phyloP scores from a whole-genome alignment of 2,888 invertebrate genomes.

The Gnatocerus cornutus region DNA sequence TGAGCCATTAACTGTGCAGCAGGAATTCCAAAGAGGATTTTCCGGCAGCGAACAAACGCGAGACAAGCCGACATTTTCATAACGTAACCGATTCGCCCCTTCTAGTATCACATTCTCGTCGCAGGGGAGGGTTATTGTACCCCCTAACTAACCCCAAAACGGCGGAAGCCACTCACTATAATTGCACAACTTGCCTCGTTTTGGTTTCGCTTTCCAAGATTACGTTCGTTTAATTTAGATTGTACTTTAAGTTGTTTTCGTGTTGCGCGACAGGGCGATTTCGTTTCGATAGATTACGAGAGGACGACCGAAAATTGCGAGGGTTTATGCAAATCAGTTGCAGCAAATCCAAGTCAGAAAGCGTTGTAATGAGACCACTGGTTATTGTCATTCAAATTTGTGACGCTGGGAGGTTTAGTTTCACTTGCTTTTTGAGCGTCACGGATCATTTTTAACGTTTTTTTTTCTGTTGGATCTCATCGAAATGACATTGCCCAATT shows the following conservation, averaged over 20 bases:
- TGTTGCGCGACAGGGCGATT: constrained; percentile 24
- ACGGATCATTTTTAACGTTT: not conserved
- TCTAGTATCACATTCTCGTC: constrained; percentile 7
- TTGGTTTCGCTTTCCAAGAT: constrained; percentile 47
- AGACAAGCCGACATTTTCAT: constrained; percentile 12
- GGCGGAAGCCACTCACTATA: constrained; percentile 49
- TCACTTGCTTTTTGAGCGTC: not conserved
- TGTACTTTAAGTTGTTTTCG: constrained; percentile 38
- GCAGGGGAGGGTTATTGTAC: constrained; percentile 22
- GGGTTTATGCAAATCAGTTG: constrained; percentile 2
- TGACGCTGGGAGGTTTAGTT: constrained; percentile 2
- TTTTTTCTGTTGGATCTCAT: too few relatives aligned
- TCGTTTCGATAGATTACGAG: constrained; percentile 5
- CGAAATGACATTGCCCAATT: not conserved
- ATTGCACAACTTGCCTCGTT: constrained; percentile 45
- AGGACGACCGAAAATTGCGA: not conserved
- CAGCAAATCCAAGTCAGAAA: constrained; percentile 19
- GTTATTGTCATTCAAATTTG: constrained; percentile 11
- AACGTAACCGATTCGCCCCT: constrained; percentile 11
- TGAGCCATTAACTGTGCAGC: constrained; percentile 9
- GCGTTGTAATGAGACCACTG: constrained; percentile 7
- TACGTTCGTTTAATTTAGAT: constrained; percentile 44
- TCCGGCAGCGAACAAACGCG: constrained; percentile 9
- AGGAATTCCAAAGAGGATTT: not conserved
- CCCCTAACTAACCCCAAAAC: constrained; percentile 43